These are phyloP conservation scores for Grantiella picta DNA, from an alignment of 2,113 vertebrate genomes.

Conservation along the genomic window DNA sequence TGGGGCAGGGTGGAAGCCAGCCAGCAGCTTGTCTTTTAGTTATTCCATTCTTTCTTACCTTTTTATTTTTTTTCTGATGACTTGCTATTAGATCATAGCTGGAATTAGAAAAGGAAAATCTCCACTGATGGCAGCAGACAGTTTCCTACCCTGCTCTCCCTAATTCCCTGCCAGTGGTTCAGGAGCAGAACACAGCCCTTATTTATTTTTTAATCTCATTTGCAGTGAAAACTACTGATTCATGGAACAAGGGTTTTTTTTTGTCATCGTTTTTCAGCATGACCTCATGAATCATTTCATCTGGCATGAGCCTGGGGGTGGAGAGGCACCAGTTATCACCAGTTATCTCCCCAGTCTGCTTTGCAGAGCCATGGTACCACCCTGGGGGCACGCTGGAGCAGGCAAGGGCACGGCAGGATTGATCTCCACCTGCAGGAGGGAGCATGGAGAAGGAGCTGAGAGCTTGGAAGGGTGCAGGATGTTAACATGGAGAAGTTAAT, in stretches of 20 bases:
- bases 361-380: not conserved
- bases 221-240: slow-evolving; percentile 22
- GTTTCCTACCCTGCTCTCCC: not conserved
- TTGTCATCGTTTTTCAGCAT: not conserved
- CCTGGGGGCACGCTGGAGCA: not conserved
- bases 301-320: not conserved
- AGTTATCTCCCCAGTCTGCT: not conserved
- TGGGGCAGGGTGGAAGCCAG: not conserved
- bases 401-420: not conserved
- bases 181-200: slow-evolving; percentile 1
- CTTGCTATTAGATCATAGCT: slow-evolving; percentile 54
- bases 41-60: not conserved
- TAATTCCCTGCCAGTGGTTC: not conserved
- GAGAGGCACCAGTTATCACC: not conserved
- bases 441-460: not conserved
- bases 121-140: not conserved
- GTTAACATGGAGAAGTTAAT: not conserved
- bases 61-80: not conserved
- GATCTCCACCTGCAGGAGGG: not conserved
- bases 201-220: slow-evolving; percentile 32
- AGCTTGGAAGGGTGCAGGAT: not conserved
- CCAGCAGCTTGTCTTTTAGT: not conserved
- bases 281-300: slow-evolving; percentile 29
- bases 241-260: slow-evolving; percentile 45
- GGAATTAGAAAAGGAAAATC: slow-evolving; percentile 47